These are phyloP conservation scores for Chrysotoxum bicinctum DNA, from an alignment of 2,888 invertebrate species.

Conservation along the genomic window DNA sequence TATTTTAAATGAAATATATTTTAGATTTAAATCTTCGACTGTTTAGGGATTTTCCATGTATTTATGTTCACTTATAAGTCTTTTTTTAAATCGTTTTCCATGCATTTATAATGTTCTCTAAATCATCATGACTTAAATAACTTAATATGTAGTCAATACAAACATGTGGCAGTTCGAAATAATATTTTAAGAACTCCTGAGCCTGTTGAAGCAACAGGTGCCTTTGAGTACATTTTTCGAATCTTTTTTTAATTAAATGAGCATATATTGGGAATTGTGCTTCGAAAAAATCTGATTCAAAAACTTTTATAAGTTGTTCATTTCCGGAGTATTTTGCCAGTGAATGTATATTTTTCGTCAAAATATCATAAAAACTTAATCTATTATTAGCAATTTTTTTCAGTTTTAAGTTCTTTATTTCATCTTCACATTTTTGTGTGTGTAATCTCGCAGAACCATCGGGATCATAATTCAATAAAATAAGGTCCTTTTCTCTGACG, in stretches of 20 bases:
- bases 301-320: not conserved
- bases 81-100: too few species aligned
- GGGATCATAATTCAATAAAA: fast-evolving
- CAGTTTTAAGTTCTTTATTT: not conserved
- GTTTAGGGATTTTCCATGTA: too few species aligned
- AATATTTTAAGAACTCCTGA: not conserved
- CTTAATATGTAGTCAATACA: not conserved
- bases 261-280: not conserved
- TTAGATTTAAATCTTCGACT: too few species aligned
- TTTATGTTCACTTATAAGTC: too few species aligned
- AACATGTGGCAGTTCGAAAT: not conserved
- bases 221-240: not conserved
- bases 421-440: not conserved
- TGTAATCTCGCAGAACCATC: too few species aligned
- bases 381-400: not conserved
- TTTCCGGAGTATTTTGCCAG: not conserved
- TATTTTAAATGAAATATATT: too few species aligned
- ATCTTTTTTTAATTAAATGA: not conserved
- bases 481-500: not conserved
- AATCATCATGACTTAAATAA: not conserved
- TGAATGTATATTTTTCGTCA: constrained; percentile 1
- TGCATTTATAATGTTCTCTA: not conserved
- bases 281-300: not conserved
- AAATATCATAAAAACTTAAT: not conserved
- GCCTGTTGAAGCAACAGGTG: not conserved